Base-by-base conservation (phyloP, 1,140 invertebrate species). In the Ridgeia piscesae region DNA sequence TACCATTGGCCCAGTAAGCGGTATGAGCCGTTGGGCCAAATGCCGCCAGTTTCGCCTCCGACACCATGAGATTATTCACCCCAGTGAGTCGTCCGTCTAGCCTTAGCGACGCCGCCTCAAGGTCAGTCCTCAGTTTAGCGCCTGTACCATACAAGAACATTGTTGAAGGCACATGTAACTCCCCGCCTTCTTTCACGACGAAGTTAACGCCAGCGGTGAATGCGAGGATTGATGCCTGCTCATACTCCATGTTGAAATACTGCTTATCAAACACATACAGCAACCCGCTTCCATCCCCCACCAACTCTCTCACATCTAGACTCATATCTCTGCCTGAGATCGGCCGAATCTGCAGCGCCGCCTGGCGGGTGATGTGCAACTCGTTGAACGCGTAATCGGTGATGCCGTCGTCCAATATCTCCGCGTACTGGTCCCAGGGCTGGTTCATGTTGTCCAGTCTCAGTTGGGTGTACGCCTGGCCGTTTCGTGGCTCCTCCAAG, bases 141-240 rank as follows among this genome's bases (percentile, higher is more conserved):
- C 94, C 94, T 91, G 88, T 92, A 34, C 94, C 94, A 93, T 94
- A 94, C 0, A 95, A 91, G 92, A 94, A 94, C 0, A 93, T 92
- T 58, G 93, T 93, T 17, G 93, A 93, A 88, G 94, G 94, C n/a
- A 94, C 77, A 58, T 94, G 92, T 1, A 94, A 88, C 93, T 95
- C 94, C 58, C 91, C 94, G 35, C 93, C 93, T n/a, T 94, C 91
- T 92, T 94, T 94, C 2, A 94, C 92, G 35, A 94, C 93, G 89
- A 95, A 94, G 92, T 95, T 95, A n/a, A 94, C 93, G 88, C 94
- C 94, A n/a, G 94, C 93, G 11, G 93, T 93, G 50, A 94, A 94
- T 14, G 94, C 94, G 89, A 94, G 94, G 34, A 94, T 92, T 8
- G 92, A 92, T 33, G 93, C 93, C 35, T 94, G 93, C 50, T 94